These are phyloP conservation scores for Hydrotaea diabolus DNA, from an alignment of 2,888 invertebrate genomes.

Conservation along the genomic window DNA sequence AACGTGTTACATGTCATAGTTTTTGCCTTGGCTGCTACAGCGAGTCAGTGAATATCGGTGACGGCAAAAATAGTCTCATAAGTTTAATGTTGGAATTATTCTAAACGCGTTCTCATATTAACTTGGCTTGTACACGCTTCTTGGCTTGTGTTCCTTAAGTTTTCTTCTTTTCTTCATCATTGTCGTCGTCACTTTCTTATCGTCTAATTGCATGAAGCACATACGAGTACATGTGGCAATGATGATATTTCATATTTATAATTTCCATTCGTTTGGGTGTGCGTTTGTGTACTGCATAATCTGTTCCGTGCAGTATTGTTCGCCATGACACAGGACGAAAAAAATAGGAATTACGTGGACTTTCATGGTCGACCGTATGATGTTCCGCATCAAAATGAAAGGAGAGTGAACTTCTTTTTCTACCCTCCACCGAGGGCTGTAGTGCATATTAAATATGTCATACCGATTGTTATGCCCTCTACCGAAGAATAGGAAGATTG, in stretches of 20 bases:
- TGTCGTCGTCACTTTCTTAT: constrained; percentile 35
- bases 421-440: too few relatives aligned
- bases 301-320: background rate
- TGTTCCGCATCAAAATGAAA: too few relatives aligned
- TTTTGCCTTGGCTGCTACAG: background rate
- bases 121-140: constrained; percentile 35
- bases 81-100: constrained; percentile 61
- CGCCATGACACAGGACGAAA: too few relatives aligned
- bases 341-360: too few relatives aligned
- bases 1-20: constrained; percentile 44
- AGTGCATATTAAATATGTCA: too few relatives aligned
- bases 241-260: constrained; percentile 64
- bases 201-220: constrained; percentile 61
- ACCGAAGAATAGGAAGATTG: too few relatives aligned
- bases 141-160: background rate
- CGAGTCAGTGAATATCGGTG: background rate
- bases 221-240: constrained; percentile 43
- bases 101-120: constrained; percentile 60
- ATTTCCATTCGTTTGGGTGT: constrained; percentile 36
- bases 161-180: constrained; percentile 3
- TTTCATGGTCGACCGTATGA: too few relatives aligned
- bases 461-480: too few relatives aligned
- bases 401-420: too few relatives aligned
- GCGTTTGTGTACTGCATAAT: background rate
- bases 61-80: background rate